A percentile compares a stretch with the other conserved stretches of the same genome.
These are phyloP conservation scores for Busseola fusca DNA, from an alignment of 2,888 invertebrate genomes.

Conservation along the genomic window DNA sequence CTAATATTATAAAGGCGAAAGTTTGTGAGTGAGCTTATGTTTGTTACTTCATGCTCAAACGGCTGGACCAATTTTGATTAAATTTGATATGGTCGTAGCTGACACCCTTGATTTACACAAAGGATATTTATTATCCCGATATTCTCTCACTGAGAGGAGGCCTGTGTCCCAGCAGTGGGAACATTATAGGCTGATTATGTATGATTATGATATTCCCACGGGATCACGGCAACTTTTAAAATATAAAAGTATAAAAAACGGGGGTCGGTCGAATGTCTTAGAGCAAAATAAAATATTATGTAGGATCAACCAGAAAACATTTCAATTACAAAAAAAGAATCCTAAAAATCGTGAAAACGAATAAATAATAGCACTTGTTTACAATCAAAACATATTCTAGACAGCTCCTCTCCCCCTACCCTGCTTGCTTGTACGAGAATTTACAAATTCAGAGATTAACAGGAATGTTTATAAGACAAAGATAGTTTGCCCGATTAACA, in stretches of 20 bases:
- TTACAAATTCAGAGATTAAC: constrained; percentile 17
- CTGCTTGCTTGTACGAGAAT: constrained; percentile 38
- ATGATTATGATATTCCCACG: too few species aligned
- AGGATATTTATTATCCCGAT: too few species aligned
- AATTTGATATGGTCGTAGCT: too few species aligned
- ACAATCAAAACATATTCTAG: constrained; percentile 54
- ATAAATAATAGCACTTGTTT: constrained; percentile 65
- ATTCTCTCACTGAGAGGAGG: too few species aligned
- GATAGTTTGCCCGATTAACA: constrained; percentile 18
- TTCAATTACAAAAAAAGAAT: background rate
- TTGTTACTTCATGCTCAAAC: too few species aligned
- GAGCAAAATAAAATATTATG: constrained; percentile 1
- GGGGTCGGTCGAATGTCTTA: background rate
- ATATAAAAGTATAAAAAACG: constrained; percentile 22
- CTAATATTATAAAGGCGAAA: too few species aligned
- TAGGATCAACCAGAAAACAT: background rate
- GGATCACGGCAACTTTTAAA: too few species aligned
- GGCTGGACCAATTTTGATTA: too few species aligned
- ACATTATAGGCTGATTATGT: too few species aligned
- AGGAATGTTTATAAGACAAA: constrained; percentile 56
- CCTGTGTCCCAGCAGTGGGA: too few species aligned
- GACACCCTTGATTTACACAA: too few species aligned
- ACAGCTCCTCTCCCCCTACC: constrained; percentile 4
- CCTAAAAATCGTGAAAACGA: constrained; percentile 6
- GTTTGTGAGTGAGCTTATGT: too few species aligned